Evolutionary conservation across 2,888 invertebrate genomes (phyloP), one percentile per base, ranked within the genome.

Genomic region (Oligia latruncula): DNA sequence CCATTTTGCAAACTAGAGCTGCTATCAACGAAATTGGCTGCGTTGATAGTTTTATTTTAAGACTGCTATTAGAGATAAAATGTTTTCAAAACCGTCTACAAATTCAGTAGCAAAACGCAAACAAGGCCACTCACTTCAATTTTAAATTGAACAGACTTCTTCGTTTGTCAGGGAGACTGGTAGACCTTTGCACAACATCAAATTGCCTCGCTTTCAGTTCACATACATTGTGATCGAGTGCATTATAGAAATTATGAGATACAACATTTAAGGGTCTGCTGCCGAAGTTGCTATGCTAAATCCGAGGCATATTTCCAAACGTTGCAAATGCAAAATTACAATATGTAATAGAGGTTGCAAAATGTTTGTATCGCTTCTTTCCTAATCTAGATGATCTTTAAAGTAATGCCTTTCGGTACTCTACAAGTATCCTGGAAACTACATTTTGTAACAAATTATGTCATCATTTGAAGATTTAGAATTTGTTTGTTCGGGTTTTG

Each of bases 121-220:
- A 68, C 78, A 80, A 88, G 81, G 80, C 43, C 71, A 80, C n/a
- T 78, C 17, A 65, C 40, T 81, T 68, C 29, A 82, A 79, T 82
- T 82, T 35, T 82, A 83, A 81, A 88, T 58, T 76, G 65, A 75
- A 74, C 67, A 77, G 68, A 82, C 35, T 23, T 78, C 74, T 71
- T 70, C n/a, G 35, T 77, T 73, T 76, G 74, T 66, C 46, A 66
- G 72, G 43, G 66, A 83, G 71, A 80, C 75, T 72, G 76, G 20
- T 60, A 83, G 73, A 82, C 70, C 75, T 84, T 88, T 86, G 80
- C 87, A 85, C 80, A 82, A 84, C 58, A 78, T 83, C 71, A 82
- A 81, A 83, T 72, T 77, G 52, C 64, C 49, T 74, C 29, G 62
- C 70, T 79, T 81, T 70, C 64, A 81, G 78, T 73, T 81, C 74